Evolutionary conservation across 2,888 invertebrate genomes (phyloP), one percentile per base, ranked within the genome.

Genomic region (Napeogenes sylphis): DNA sequence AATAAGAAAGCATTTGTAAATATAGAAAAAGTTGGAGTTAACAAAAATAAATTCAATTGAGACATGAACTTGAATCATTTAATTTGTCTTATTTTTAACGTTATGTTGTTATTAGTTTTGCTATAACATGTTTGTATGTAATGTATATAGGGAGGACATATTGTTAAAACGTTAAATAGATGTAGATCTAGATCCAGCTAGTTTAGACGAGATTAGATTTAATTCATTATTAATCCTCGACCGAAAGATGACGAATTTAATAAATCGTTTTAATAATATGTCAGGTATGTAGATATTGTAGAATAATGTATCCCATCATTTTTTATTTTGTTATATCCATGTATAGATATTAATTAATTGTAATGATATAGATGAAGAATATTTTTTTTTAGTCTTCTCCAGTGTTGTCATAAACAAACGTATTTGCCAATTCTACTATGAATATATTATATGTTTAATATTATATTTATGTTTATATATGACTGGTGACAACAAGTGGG

Each of bases 81-180:
- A 21, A n/a, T 10, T 51, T 51, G 2, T 51, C 3, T 51, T 21
- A 30, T 30, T 10, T 51, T 30, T 51, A 8, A 5, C 14, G 14
- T 47, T 21, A 47, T 47, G 14, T 14, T 14, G 21, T 14, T 21
- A 47, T 14, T 21, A 6, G n/a, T n/a, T 14, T 47, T 14, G 47
- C 47, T 47, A 6, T 47, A 47, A 47, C 10, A 47, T 51, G 30
- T 42, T 42, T 42, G 42, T 51, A 51, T 51, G 51, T 51, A 51
- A 51, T 51, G 51, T 51, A 51, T 51, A 51, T 51, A 51, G 21
- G 8, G 30, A 30, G 30, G 51, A 30, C 12, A 51, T 51, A 51
- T 51, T 51, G 51, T 51, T 51, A 51, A 51, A 51, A 30, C 51
- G 51, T 30, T 51, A 30, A 51, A 51, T 51, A 51, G 51, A 51